Evolutionary conservation across 2,888 invertebrate species (phyloP), one percentile per base, ranked within the genome.

Genomic region (Crioceris asparagi): DNA sequence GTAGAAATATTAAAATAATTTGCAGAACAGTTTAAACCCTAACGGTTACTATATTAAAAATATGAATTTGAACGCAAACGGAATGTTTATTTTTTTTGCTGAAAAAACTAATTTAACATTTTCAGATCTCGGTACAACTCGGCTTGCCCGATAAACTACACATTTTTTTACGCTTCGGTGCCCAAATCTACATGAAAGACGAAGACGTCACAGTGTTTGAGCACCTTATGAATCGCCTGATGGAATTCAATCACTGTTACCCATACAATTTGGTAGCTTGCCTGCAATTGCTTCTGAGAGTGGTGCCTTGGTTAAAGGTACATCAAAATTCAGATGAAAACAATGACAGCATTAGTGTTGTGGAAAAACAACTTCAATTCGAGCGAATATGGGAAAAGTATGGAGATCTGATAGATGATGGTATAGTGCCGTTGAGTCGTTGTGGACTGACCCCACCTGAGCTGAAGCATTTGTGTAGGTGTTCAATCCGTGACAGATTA

Each of bases 401-500:
- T 55, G 61, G 63, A 0, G 68, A 70, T 35, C 66, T 80, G 39
- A 53, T 77, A 10, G 62, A 71, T 31, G 73, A 71, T 47, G 72
- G 72, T 49, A 56, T 80, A 18, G 61, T 80, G 23, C 78, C 79
- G 2, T 59, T 66, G 12, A 68, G 71, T 3, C 48, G 52, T 37
- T 77, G 76, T 57, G 77, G 78, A 1, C 45, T 75, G 4, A 59
- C 57, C 40, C 78, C 81, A 2, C 73, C 78, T n/a, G 79, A 81
- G 49, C 63, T 88, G 38, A 81, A 79, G 47, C 86, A 87, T 60
- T 61, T 87, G 3, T 79, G 81, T 50, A 70, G 86, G 44, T 85
- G 84, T 57, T 64, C 65, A 15, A 73, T 87, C 29, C 70, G 87
- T 40, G 65, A 77, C 30, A 59, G 65, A 37, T 61, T 88, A 32